Base-by-base conservation (phyloP, 2,113 vertebrate species). In the Gymnarchus niloticus region DNA sequence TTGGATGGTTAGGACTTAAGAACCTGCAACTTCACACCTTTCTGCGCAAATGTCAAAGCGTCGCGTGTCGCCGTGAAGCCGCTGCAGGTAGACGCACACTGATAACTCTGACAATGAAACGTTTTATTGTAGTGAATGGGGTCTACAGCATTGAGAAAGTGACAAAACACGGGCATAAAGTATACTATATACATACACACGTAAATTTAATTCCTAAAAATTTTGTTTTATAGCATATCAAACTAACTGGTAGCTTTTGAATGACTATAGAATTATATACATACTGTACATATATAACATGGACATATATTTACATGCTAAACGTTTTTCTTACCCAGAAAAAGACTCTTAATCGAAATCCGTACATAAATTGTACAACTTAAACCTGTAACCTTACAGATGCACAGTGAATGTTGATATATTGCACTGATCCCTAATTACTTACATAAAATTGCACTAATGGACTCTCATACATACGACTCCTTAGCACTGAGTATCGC, bases 401-500 rank as follows among this genome's bases (percentile, higher is more conserved):
- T 10, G 61, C 9, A 56, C 56, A 46, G 1, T 65, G 19, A 86
- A 6, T 56, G 12, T 33, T 41, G 65, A 56, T 14, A 54, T 28
- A 86, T 86, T 86, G 54, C 81, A 86, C 56, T 52, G 1, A 21
- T 46, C 82, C 82, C 19, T 33, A 14, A 56, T 3, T 82, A 86
- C 3, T 49, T 21, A 28, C 48, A 86, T n/a, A 41, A 5, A 33
- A 33, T 3, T 1, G 6, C 54, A 10, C 6, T 7, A 56, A 17
- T 3, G 1, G 69, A 25, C 48, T 61, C 83, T 92, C 91, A 97
- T 85, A 97, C 94, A 1, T 96, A 96, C 51, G 96, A 96, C 88
- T 97, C 96, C 89, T 94, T 96, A 6, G 94, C 92, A 28, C 89
- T 90, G 0, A 89, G 91, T 78, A 94, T 89, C n/a, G 92, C 89